phyloP scores from a whole-genome alignment of 2,113 vertebrate genomes.

The Felis chaus region DNA sequence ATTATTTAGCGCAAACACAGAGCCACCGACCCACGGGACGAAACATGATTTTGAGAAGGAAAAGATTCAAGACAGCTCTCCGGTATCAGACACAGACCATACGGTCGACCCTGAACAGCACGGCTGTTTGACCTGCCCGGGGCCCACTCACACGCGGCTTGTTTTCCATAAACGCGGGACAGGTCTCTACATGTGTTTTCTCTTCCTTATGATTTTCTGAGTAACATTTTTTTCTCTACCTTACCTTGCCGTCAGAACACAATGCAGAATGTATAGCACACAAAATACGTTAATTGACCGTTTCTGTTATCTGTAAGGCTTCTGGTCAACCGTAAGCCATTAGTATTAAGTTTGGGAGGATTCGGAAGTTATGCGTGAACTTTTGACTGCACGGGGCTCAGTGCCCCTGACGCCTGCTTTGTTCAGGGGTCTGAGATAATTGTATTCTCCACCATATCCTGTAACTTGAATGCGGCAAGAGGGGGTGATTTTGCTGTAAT shows the following conservation, averaged over 20 bases:
- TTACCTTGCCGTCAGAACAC: background rate
- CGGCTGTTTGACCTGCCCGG: background rate
- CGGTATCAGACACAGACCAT: accelerated
- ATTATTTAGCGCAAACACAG: no score
- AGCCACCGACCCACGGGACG: accelerated
- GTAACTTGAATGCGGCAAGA: background rate
- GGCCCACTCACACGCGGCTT: accelerated
- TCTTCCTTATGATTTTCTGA: background rate
- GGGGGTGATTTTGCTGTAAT: accelerated
- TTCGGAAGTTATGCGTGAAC: accelerated
- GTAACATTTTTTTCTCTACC: background rate
- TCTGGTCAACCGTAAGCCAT: background rate
- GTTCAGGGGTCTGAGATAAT: background rate
- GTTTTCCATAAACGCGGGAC: background rate
- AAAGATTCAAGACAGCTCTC: accelerated
- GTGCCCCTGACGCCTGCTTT: background rate
- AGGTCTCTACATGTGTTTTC: background rate
- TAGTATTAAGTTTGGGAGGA: background rate
- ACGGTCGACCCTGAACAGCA: background rate
- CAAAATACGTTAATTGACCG: accelerated
- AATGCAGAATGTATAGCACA: accelerated
- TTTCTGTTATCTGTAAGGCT: background rate
- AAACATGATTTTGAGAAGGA: accelerated
- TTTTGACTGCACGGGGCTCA: background rate
- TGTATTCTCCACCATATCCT: background rate